These are phyloP conservation scores for Heterocephalus glaber DNA, from an alignment of 2,113 vertebrate species.

Conservation along the genomic window DNA sequence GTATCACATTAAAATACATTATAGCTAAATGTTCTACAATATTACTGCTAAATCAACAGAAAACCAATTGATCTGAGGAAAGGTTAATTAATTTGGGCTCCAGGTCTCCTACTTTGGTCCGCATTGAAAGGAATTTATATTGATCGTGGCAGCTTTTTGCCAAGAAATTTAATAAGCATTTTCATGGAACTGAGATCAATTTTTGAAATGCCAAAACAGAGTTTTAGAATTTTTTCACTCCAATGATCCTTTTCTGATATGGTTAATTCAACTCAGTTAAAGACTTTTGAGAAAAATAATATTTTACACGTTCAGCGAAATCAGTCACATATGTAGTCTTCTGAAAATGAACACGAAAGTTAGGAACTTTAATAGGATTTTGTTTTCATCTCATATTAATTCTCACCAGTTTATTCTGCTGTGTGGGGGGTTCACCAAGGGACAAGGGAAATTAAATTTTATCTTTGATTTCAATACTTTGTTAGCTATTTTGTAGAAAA, in stretches of 20 bases:
- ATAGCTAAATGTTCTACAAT: slow-evolving; percentile 69
- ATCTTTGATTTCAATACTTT: slow-evolving; percentile 34
- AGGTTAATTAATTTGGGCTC: slow-evolving; percentile 75
- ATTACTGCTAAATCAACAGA: slow-evolving; percentile 78
- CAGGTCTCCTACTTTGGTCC: slow-evolving; percentile 72
- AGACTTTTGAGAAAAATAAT: neutral
- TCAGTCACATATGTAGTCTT: neutral
- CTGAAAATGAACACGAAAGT: slow-evolving; percentile 67
- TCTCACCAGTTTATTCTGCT: slow-evolving; percentile 48
- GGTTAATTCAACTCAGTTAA: slow-evolving; percentile 4
- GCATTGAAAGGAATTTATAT: slow-evolving; percentile 71
- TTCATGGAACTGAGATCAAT: slow-evolving; percentile 56
- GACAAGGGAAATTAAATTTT: slow-evolving; percentile 49
- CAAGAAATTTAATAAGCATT: slow-evolving; percentile 75
- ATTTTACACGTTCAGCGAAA: slow-evolving; percentile 35
- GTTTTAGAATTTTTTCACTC: slow-evolving; percentile 11
- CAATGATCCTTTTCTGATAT: slow-evolving; percentile 22
- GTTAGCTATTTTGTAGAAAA: neutral
- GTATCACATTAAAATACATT: slow-evolving; percentile 78
- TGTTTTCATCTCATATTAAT: slow-evolving; percentile 52
- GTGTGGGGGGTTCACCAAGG: neutral
- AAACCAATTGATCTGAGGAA: slow-evolving; percentile 72
- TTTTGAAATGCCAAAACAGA: slow-evolving; percentile 59
- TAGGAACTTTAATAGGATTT: slow-evolving; percentile 48
- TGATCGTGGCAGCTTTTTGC: slow-evolving; percentile 52